These are phyloP conservation scores for Propsilocerus akamusi DNA, from an alignment of 1,140 invertebrate genomes.

Conservation along the genomic window DNA sequence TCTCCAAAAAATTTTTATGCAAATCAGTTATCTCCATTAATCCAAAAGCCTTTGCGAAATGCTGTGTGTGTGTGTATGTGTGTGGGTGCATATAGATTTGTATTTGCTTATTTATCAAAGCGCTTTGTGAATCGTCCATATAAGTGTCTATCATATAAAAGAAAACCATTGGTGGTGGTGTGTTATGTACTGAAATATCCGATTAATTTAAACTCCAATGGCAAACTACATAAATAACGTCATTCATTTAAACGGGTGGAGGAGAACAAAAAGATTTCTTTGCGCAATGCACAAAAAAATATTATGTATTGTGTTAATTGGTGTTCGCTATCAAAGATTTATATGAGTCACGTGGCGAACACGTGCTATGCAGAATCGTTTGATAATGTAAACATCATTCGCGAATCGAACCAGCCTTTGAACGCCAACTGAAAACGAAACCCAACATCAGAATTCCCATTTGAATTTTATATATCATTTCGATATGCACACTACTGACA, in stretches of 20 bases:
- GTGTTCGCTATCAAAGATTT: background rate
- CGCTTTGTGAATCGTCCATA: background rate
- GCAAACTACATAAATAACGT: background rate
- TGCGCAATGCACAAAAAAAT: too few relatives aligned
- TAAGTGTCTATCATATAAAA: background rate
- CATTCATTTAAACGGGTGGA: background rate
- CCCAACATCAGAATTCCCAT: constrained; percentile 1
- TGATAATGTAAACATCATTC: background rate
- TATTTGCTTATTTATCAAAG: background rate
- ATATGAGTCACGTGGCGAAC: background rate
- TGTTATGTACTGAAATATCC: constrained; percentile 2
- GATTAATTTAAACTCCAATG: constrained; percentile 3
- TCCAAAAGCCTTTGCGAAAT: background rate
- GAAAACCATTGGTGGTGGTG: background rate
- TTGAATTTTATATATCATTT: constrained; percentile 3
- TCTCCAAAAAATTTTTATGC: constrained; percentile 3
- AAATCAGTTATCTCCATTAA: constrained; percentile 4
- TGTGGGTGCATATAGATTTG: background rate
- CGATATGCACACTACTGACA: too few relatives aligned
- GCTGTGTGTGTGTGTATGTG: background rate
- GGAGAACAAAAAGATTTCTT: too few relatives aligned
- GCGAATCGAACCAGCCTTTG: background rate
- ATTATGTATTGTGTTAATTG: too few relatives aligned
- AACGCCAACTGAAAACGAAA: constrained; percentile 1
- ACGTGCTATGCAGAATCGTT: too few relatives aligned